These are phyloP conservation scores for Micromesistius poutassou DNA, from an alignment of 2,797 vertebrate species.

Conservation along the genomic window DNA sequence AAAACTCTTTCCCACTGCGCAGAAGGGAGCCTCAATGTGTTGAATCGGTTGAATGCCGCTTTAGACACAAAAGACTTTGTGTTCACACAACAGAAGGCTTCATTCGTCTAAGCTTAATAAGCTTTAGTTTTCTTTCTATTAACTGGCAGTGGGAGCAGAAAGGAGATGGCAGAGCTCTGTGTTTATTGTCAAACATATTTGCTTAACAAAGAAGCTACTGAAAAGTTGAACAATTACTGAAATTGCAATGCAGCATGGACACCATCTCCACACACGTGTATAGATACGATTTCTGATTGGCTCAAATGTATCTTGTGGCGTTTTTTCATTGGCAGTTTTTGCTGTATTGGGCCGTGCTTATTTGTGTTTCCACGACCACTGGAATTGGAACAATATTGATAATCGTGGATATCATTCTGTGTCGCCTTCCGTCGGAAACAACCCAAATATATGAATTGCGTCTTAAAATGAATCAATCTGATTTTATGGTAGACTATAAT, in stretches of 20 bases:
- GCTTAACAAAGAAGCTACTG: neutral
- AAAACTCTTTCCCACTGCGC: neutral
- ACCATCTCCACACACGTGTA: neutral
- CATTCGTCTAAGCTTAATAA: neutral
- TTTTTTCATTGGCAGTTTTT: no score
- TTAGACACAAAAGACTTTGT: neutral
- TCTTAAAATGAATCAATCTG: no score
- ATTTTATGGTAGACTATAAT: no score
- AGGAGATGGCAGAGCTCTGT: neutral
- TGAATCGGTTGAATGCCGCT: neutral
- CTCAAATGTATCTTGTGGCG: neutral
- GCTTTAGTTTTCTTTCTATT: neutral
- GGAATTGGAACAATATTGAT: no score
- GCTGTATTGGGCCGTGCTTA: no score
- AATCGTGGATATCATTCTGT: no score
- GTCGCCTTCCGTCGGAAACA: no score
- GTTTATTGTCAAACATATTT: neutral
- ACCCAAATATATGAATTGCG: no score
- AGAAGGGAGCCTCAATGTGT: neutral
- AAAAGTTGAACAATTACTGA: neutral
- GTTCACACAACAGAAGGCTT: conserved; percentile 1
- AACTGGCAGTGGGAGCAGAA: neutral
- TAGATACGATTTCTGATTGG: neutral
- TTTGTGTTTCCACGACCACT: no score
- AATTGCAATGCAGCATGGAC: neutral